A percentile compares a stretch with the other conserved stretches of the same genome.
These are phyloP conservation scores for Rana temporaria DNA, from an alignment of 2,113 vertebrate genomes.

Conservation along the genomic window DNA sequence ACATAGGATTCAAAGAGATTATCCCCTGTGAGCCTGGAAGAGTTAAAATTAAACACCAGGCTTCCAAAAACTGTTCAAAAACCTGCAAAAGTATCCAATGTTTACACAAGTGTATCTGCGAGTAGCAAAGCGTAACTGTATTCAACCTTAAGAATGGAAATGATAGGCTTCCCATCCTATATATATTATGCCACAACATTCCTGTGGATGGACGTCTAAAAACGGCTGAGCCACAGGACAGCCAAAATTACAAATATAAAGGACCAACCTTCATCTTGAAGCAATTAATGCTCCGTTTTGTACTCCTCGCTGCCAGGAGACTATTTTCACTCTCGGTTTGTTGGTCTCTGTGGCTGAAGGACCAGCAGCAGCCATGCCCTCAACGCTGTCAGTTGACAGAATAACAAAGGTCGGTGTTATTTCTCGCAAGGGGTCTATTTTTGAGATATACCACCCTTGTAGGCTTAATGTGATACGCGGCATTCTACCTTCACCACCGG, in stretches of 20 bases:
- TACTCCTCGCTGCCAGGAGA: not conserved
- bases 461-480: not conserved
- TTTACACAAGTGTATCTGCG: not conserved
- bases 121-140: not conserved
- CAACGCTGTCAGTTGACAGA: slow-evolving; percentile 36
- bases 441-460: slow-evolving; percentile 18
- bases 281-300: slow-evolving; percentile 17
- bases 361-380: not conserved
- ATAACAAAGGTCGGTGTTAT: slow-evolving; percentile 45
- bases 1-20: no score
- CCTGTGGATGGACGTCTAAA: slow-evolving; percentile 23
- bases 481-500: slow-evolving; percentile 14
- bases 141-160: not conserved
- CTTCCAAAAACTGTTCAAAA: no score
- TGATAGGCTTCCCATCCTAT: not conserved
- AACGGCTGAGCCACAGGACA: not conserved
- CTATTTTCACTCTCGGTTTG: slow-evolving; percentile 24
- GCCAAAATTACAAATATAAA: not conserved
- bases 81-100: not conserved
- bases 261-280: slow-evolving; percentile 17
- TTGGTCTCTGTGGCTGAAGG: slow-evolving; percentile 33
- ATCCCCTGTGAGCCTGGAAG: no score
- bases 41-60: no score
- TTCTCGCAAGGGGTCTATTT: slow-evolving; percentile 36
- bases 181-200: slow-evolving; percentile 8